Conservation (phyloP, 1,140 invertebrate genomes). For the Leptonema lineaticorne region DNA sequence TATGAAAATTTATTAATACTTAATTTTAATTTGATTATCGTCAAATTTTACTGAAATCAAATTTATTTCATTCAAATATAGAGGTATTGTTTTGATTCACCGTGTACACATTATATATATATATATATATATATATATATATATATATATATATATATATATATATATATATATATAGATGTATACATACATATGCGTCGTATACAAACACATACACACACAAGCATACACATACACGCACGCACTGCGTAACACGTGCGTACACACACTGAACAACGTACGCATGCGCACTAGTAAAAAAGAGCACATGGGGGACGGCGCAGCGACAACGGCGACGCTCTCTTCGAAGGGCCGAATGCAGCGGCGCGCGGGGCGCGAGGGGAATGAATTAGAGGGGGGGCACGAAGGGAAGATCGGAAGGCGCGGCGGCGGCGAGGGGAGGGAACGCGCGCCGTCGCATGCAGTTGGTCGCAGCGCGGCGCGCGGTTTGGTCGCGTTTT, state of each 20-base stretch:
- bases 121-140: too few relatives aligned
- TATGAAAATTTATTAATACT: too few relatives aligned
- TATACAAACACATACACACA: too few relatives aligned
- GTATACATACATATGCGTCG: too few relatives aligned
- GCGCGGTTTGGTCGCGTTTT: background rate
- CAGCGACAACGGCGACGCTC: background rate
- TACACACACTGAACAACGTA: background rate
- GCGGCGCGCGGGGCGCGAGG: background rate
- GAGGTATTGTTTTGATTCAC: too few relatives aligned
- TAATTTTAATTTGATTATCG: too few relatives aligned
- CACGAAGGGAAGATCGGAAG: background rate
- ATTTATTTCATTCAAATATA: too few relatives aligned
- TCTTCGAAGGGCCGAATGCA: background rate
- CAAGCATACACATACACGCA: background rate
- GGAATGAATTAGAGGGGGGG: background rate
- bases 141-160: too few relatives aligned
- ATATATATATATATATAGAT: too few relatives aligned
- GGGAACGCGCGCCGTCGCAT: background rate
- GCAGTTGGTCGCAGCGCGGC: conserved; percentile 25
- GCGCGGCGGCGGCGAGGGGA: background rate
- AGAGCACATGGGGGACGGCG: background rate
- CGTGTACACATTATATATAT: too few relatives aligned
- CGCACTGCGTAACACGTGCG: background rate
- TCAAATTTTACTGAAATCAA: too few relatives aligned
- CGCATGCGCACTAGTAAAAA: background rate